Evolutionary conservation across 2,888 invertebrate genomes (phyloP).

Genomic region (Nomada fucata): DNA sequence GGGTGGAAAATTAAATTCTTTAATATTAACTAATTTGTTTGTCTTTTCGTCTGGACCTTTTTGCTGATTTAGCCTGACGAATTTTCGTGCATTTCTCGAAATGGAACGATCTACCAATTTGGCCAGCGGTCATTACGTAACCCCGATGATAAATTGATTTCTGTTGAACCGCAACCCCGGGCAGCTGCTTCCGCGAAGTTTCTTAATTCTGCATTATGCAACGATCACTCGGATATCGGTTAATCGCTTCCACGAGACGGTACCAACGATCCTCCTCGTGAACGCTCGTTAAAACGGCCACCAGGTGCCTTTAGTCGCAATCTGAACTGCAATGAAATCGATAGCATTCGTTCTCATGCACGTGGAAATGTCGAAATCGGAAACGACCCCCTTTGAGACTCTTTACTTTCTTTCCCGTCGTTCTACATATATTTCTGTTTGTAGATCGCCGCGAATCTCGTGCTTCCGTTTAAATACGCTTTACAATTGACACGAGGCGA

Average conservation of each 20-base stretch:
- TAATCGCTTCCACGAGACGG: background rate
- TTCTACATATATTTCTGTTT: background rate
- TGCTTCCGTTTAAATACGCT: too few species aligned
- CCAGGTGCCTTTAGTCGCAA: slow-evolving; percentile 63
- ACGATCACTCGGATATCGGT: background rate
- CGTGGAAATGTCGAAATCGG: slow-evolving; percentile 54
- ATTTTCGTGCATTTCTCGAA: background rate
- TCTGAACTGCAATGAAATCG: slow-evolving; percentile 76
- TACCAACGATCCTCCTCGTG: background rate
- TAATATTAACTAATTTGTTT: background rate
- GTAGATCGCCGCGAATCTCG: too few species aligned
- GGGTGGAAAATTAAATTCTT: too few species aligned
- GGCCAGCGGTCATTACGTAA: slow-evolving; percentile 31
- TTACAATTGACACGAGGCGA: too few species aligned
- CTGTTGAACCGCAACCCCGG: slow-evolving; percentile 10
- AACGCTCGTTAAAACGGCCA: slow-evolving; percentile 42
- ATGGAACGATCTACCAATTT: background rate
- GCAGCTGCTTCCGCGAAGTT: slow-evolving; percentile 13
- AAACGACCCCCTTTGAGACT: background rate
- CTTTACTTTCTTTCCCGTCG: background rate
- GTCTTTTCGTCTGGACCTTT: background rate
- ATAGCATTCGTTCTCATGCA: slow-evolving; percentile 68
- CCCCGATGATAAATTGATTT: slow-evolving; percentile 37
- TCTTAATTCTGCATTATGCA: slow-evolving; percentile 24
- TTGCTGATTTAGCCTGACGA: background rate